Conservation (phyloP, 2,888 invertebrate species). For the Oxystoma pomonae region DNA sequence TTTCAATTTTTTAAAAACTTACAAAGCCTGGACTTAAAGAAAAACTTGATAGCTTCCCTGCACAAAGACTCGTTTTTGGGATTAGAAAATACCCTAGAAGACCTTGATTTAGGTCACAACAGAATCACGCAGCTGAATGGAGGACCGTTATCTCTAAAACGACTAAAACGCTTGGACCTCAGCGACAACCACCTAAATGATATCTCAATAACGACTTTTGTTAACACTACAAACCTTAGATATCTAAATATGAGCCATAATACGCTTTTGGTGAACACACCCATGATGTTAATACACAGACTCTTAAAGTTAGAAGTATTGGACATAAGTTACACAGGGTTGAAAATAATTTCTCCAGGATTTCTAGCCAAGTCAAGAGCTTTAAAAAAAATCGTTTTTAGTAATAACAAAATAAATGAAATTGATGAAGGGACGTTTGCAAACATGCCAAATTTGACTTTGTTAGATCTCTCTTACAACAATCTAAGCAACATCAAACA, state of each 20-base stretch:
- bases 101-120: constrained; percentile 71
- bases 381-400: constrained; percentile 64
- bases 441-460: constrained; percentile 68
- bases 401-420: constrained; percentile 71
- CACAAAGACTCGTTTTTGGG: constrained; percentile 73
- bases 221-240: constrained; percentile 61
- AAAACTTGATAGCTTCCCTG: constrained; percentile 70
- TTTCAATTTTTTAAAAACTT: constrained; percentile 76
- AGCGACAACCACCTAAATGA: constrained; percentile 76
- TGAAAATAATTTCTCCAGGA: constrained; percentile 70
- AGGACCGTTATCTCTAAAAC: constrained; percentile 59
- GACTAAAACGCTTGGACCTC: constrained; percentile 67
- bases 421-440: constrained; percentile 74
- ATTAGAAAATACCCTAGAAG: constrained; percentile 66
- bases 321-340: constrained; percentile 70
- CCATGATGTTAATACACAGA: constrained; percentile 65
- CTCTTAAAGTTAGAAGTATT: constrained; percentile 63
- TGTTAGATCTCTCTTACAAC: constrained; percentile 76
- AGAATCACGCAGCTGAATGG: constrained; percentile 64
- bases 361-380: constrained; percentile 64
- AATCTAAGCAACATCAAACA: constrained; percentile 70
- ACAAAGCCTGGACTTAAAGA: constrained; percentile 69
- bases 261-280: constrained; percentile 60
- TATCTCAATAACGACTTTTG: constrained; percentile 64
- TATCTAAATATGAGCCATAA: constrained; percentile 76